Conservation (phyloP, 2,113 vertebrate genomes). For the Ardeotis arabs region DNA sequence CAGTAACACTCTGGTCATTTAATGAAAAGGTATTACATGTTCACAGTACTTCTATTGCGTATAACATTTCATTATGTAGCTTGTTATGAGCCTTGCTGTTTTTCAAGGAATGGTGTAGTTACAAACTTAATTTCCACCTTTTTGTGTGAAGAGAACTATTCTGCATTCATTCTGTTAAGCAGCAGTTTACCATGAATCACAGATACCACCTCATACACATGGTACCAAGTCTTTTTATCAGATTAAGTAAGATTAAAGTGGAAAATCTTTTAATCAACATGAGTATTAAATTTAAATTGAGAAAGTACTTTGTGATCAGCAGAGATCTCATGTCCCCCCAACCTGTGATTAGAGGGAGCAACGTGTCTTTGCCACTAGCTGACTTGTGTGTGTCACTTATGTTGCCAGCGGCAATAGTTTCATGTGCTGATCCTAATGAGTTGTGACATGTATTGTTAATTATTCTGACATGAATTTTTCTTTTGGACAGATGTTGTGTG, state of each 20-base stretch:
- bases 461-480: conserved; percentile 66
- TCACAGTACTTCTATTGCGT: neutral
- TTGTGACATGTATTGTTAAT: conserved; percentile 71
- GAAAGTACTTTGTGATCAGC: conserved; percentile 14
- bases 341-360: conserved; percentile 33
- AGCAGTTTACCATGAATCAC: neutral
- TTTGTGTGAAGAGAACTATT: neutral
- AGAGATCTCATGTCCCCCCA: neutral
- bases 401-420: conserved; percentile 53
- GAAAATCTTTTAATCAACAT: conserved; percentile 32
- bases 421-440: conserved; percentile 63
- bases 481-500: conserved; percentile 7
- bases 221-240: neutral
- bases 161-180: neutral
- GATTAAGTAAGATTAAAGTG: conserved; percentile 30
- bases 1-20: neutral
- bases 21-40: neutral
- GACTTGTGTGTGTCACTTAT: conserved; percentile 24
- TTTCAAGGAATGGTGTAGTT: neutral
- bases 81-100: neutral
- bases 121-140: neutral
- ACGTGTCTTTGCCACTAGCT: conserved; percentile 68
- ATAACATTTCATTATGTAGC: neutral
- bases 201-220: neutral
- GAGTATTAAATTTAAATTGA: conserved; percentile 58